A percentile compares a stretch with the other conserved stretches of the same genome.
Conservation (phyloP, 2,113 vertebrate genomes). For the Nannospalax galili region DNA sequence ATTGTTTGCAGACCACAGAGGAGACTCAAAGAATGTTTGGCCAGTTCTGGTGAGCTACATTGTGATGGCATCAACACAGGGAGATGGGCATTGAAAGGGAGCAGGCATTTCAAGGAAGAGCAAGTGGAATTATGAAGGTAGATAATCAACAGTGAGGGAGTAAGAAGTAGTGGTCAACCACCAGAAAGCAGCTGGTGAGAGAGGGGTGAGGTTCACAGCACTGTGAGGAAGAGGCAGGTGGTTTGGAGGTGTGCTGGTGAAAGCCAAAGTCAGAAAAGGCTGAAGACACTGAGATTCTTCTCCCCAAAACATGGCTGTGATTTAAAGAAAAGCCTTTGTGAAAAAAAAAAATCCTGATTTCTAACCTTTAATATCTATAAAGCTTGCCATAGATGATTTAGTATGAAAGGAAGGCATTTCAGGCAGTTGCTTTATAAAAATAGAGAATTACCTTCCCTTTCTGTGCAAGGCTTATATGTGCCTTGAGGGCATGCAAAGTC, state of each 20-base stretch:
- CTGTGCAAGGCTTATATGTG: slow-evolving; percentile 29
- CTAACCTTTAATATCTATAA: slow-evolving; percentile 45
- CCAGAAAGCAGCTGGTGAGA: neutral
- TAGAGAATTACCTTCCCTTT: slow-evolving; percentile 57
- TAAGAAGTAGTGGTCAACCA: neutral
- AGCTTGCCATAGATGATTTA: slow-evolving; percentile 54
- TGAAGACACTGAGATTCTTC: neutral
- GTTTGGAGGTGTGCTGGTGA: neutral
- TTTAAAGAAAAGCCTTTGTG: neutral
- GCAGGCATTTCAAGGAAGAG: neutral
- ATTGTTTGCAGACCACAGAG: neutral
- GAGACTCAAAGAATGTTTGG: neutral
- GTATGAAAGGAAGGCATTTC: slow-evolving; percentile 56
- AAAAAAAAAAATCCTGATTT: slow-evolving; percentile 45
- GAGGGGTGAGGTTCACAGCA: neutral
- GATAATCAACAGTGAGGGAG: neutral
- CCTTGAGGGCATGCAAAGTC: slow-evolving; percentile 1
- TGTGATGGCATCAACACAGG: neutral
- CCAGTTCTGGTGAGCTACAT: too few species aligned
- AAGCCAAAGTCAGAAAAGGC: neutral
- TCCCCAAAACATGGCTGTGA: neutral
- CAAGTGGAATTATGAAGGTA: neutral
- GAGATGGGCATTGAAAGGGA: neutral
- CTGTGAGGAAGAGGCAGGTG: neutral
- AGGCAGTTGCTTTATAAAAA: slow-evolving; percentile 66